Conservation (phyloP, 1,140 invertebrate species). For the Parapsyche elsis region DNA sequence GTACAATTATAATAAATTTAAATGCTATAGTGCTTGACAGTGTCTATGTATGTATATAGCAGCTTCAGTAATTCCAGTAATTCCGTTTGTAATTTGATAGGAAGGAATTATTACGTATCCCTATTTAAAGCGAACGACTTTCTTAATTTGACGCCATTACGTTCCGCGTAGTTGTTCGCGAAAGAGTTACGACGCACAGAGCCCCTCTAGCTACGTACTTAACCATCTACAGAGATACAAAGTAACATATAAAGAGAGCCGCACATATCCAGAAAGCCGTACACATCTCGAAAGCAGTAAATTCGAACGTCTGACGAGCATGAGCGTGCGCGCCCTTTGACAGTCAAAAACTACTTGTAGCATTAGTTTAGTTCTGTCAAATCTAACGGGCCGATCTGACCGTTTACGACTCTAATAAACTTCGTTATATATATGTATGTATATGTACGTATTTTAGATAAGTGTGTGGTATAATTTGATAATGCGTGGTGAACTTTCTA, state of each 20-base stretch:
- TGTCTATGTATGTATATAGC: no score
- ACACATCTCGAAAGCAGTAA: background rate
- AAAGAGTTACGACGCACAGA: slow-evolving; percentile 43
- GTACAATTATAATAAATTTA: no score
- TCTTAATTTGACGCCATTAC: slow-evolving; percentile 46
- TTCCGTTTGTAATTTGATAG: slow-evolving; percentile 2
- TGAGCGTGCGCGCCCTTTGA: background rate
- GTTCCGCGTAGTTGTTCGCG: slow-evolving; percentile 27
- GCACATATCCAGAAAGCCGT: no score
- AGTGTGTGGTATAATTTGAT: background rate
- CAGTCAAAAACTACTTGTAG: slow-evolving; percentile 14
- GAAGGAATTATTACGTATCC: slow-evolving; percentile 36
- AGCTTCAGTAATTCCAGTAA: background rate
- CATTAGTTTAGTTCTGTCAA: background rate
- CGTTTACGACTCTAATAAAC: background rate
- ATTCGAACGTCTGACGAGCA: background rate
- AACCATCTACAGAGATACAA: no score
- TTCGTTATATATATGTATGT: background rate
- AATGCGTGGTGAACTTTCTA: background rate
- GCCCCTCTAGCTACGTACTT: no score
- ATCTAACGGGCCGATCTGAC: slow-evolving; percentile 7
- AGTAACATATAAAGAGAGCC: no score
- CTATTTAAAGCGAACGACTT: slow-evolving; percentile 33
- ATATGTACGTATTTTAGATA: background rate
- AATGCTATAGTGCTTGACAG: no score